These are phyloP conservation scores for Spisula solida DNA, from an alignment of 2,888 invertebrate genomes.

Conservation along the genomic window DNA sequence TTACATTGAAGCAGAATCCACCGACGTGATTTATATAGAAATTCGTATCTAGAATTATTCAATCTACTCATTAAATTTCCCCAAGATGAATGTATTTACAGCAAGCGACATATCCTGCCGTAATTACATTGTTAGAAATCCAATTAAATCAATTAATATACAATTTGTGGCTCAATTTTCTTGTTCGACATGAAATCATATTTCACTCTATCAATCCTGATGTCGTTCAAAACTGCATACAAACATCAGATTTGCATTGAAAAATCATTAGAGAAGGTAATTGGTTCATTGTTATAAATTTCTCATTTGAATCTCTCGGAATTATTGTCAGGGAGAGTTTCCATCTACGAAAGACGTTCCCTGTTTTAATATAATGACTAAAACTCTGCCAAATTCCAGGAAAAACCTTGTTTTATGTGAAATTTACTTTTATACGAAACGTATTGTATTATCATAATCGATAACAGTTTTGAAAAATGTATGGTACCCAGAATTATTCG, in stretches of 20 bases:
- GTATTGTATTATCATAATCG: not conserved
- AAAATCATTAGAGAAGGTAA: constrained; percentile 8
- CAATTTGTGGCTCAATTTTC: constrained; percentile 28
- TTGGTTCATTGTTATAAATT: constrained; percentile 23
- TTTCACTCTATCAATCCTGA: not conserved
- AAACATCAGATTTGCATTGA: constrained; percentile 15
- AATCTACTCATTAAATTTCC: not conserved
- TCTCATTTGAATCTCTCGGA: not conserved
- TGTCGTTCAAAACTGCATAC: constrained; percentile 23
- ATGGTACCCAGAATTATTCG: not conserved
- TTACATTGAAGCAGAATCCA: not conserved
- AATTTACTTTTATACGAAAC: not conserved
- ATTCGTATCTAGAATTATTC: not conserved
- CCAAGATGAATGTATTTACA: constrained; percentile 15
- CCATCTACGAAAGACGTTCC: not conserved
- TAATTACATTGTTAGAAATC: constrained; percentile 12
- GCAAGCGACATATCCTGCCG: constrained; percentile 3
- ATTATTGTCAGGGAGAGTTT: not conserved
- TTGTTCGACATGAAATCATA: constrained; percentile 21
- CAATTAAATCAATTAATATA: constrained; percentile 4
- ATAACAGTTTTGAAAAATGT: not conserved
- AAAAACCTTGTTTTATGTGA: not conserved
- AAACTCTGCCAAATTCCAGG: not conserved
- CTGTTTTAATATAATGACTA: not conserved
- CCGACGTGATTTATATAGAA: not conserved